Conservation (phyloP, 2,113 vertebrate species). For the Tylochromis polylepis region DNA sequence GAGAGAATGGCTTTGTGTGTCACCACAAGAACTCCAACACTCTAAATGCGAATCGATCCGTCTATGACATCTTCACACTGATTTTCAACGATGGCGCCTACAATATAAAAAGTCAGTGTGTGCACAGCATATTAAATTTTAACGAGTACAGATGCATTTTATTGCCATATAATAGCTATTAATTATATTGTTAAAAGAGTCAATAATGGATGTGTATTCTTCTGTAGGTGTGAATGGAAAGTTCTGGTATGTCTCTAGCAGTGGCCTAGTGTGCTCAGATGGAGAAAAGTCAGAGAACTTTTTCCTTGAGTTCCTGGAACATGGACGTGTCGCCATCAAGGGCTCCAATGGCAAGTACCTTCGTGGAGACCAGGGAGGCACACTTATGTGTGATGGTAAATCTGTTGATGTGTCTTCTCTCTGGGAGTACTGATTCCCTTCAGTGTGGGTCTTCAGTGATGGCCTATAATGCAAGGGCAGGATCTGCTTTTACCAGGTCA, state of each 20-base stretch:
- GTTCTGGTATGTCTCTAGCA: slow-evolving; percentile 89
- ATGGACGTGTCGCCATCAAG: slow-evolving; percentile 86
- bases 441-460: not conserved
- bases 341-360: slow-evolving; percentile 86
- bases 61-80: slow-evolving; percentile 90
- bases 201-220: not conserved
- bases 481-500: slow-evolving; percentile 10
- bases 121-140: not conserved
- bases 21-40: slow-evolving; percentile 89
- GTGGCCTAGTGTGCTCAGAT: slow-evolving; percentile 83
- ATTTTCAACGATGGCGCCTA: slow-evolving; percentile 90
- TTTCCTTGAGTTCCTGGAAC: slow-evolving; percentile 88
- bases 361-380: slow-evolving; percentile 87
- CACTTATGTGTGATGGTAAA: slow-evolving; percentile 81
- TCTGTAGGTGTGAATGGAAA: slow-evolving; percentile 79
- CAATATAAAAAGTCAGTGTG: slow-evolving; percentile 83
- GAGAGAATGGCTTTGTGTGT: slow-evolving; percentile 90
- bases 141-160: not conserved
- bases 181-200: not conserved
- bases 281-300: slow-evolving; percentile 90
- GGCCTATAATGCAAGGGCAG: not conserved
- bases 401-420: slow-evolving; percentile 75
- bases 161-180: not conserved
- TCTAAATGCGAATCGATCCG: slow-evolving; percentile 86
- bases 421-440: slow-evolving; percentile 85